These are phyloP conservation scores for Sinhomidia bicolor DNA, from an alignment of 2,888 invertebrate species.

Conservation along the genomic window DNA sequence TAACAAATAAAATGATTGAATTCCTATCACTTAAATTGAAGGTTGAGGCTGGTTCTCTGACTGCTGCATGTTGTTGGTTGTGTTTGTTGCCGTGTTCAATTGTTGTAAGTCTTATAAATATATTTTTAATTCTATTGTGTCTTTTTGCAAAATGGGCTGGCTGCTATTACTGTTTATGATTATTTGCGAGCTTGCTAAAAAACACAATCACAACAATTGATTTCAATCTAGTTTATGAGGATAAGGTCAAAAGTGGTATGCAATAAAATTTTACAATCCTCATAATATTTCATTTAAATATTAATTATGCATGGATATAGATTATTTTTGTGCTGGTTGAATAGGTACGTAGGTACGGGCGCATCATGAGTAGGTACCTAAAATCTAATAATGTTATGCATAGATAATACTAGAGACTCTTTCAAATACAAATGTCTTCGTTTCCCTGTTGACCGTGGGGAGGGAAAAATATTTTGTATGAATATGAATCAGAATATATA, in stretches of 20 bases:
- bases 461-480: not conserved
- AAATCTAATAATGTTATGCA: slow-evolving; percentile 23
- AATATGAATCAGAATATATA: not conserved
- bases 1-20: slow-evolving; percentile 42
- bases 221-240: slow-evolving; percentile 46
- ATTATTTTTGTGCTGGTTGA: not conserved
- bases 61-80: too few species aligned
- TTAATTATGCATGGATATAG: slow-evolving; percentile 54
- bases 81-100: not conserved
- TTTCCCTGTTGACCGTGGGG: not conserved
- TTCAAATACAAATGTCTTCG: too few species aligned
- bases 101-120: not conserved
- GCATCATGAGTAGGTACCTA: not conserved
- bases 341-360: not conserved
- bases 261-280: slow-evolving; percentile 60
- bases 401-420: not conserved
- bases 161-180: slow-evolving; percentile 9
- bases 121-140: slow-evolving; percentile 15
- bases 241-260: slow-evolving; percentile 48
- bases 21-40: slow-evolving; percentile 51
- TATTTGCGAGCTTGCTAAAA: slow-evolving; percentile 41
- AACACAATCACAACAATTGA: slow-evolving; percentile 40
- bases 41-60: slow-evolving; percentile 42
- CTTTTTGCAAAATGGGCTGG: slow-evolving; percentile 39
- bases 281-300: slow-evolving; percentile 56